Conservation (phyloP, 2,113 vertebrate species). For the Neogobius melanostomus region DNA sequence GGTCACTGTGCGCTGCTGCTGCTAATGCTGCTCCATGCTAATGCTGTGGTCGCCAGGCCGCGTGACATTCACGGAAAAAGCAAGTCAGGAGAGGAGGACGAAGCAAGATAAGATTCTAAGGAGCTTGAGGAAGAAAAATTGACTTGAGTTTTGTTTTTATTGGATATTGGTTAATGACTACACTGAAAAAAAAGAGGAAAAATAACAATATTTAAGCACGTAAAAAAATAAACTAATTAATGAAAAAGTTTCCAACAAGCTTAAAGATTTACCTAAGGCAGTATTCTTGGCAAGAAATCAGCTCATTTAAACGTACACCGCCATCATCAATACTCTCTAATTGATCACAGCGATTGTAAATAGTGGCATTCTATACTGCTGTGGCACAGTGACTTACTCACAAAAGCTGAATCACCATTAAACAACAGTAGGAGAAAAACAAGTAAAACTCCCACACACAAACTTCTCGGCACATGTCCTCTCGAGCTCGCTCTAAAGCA, state of each 20-base stretch:
- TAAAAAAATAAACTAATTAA: background rate
- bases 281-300: background rate
- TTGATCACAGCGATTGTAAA: constrained; percentile 3
- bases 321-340: constrained; percentile 10
- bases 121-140: background rate
- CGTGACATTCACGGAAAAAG: constrained; percentile 40
- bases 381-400: constrained; percentile 16
- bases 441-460: background rate
- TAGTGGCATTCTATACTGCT: background rate
- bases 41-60: constrained; percentile 37
- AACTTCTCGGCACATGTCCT: background rate
- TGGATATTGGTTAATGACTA: no score
- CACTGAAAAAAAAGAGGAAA: no score
- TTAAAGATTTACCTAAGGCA: background rate
- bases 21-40: constrained; percentile 20
- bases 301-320: background rate
- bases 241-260: background rate
- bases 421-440: background rate
- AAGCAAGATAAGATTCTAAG: background rate
- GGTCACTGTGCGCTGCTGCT: constrained; percentile 18
- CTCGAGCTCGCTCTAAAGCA: no score
- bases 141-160: background rate
- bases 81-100: background rate
- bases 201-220: background rate
- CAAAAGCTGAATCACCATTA: background rate